phyloP scores from a whole-genome alignment of 2,797 vertebrate genomes.

The Champsocephalus gunnari region DNA sequence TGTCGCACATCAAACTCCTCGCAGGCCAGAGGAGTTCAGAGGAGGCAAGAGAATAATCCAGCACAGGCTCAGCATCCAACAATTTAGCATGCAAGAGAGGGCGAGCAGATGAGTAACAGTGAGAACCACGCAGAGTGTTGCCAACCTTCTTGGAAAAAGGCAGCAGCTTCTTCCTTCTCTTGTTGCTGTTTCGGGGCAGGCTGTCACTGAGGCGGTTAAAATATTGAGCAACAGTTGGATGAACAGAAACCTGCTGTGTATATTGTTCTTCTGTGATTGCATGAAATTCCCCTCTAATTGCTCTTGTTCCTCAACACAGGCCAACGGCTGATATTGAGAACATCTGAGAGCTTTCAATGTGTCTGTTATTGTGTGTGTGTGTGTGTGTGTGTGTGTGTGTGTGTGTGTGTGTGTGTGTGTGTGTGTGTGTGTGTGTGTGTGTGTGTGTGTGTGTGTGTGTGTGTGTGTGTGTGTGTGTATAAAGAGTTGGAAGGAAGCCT shows the following conservation, averaged over 20 bases:
- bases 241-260: conserved; percentile 68
- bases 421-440: conserved; percentile 32
- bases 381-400: conserved; percentile 33
- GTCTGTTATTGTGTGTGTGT: conserved; percentile 5
- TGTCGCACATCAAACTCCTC: conserved; percentile 69
- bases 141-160: conserved; percentile 42
- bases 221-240: conserved; percentile 67
- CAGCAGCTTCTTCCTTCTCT: conserved; percentile 48
- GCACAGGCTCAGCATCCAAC: conserved; percentile 48
- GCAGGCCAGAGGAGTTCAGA: conserved; percentile 68
- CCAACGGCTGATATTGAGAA: conserved; percentile 69
- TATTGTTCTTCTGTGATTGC: conserved; percentile 77
- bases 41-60: conserved; percentile 54
- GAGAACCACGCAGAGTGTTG: conserved; percentile 36
- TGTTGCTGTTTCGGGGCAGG: conserved; percentile 44
- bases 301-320: conserved; percentile 59
- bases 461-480: conserved; percentile 18
- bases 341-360: conserved; percentile 67
- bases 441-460: conserved; percentile 25
- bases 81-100: conserved; percentile 62
- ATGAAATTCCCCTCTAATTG: conserved; percentile 73
- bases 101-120: conserved; percentile 50
- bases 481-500: conserved; percentile 53
- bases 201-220: conserved; percentile 56
- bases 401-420: conserved; percentile 21